Evolutionary conservation across 2,113 vertebrate genomes (phyloP).

Genomic region (Hippolais icterina): DNA sequence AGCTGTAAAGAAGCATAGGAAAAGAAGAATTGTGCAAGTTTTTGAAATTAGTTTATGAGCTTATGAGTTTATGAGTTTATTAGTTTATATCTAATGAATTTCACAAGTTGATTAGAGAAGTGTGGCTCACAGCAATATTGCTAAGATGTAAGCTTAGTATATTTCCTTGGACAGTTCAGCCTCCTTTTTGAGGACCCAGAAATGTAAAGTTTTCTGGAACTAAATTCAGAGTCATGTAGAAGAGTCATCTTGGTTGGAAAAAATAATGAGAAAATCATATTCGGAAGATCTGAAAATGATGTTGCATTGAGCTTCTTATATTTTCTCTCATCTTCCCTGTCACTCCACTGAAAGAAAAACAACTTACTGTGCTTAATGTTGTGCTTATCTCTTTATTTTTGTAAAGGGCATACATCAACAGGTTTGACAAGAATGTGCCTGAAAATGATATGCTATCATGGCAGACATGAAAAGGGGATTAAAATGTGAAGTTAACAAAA

Average conservation of each 20-base stretch:
- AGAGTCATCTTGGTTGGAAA: background rate
- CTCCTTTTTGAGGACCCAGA: background rate
- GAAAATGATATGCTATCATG: background rate
- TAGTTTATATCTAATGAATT: background rate
- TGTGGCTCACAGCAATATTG: background rate
- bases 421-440: background rate
- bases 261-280: background rate
- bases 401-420: background rate
- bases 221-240: background rate
- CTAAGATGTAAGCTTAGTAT: background rate
- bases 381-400: background rate
- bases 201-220: background rate
- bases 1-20: background rate
- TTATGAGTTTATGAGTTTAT: too few relatives aligned
- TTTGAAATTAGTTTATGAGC: background rate
- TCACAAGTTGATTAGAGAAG: background rate
- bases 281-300: background rate
- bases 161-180: background rate
- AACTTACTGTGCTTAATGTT: background rate
- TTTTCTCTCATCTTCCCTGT: background rate
- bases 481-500: background rate
- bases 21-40: background rate
- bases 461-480: background rate
- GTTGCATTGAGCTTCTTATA: background rate
- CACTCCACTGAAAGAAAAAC: background rate